A percentile compares a stretch with the other conserved stretches of the same genome.
These are phyloP conservation scores for Drosophila borborema DNA, from an alignment of 2,888 invertebrate species.

Conservation along the genomic window DNA sequence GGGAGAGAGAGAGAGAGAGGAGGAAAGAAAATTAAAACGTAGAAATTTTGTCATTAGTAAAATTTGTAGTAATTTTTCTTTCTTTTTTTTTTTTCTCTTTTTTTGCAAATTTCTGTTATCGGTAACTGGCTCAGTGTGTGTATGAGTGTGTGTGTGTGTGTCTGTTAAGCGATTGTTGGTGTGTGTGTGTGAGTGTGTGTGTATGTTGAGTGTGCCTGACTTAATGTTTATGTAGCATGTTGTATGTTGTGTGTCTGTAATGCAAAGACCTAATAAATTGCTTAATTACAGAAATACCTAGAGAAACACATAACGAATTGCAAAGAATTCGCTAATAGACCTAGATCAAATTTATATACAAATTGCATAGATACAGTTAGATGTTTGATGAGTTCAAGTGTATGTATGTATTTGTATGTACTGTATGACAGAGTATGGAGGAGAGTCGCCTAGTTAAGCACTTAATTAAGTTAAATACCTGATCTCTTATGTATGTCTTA, in stretches of 20 bases:
- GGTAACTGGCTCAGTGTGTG: slow-evolving; percentile 34
- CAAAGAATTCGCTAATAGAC: slow-evolving; percentile 17
- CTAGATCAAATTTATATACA: slow-evolving; percentile 23
- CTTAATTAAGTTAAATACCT: slow-evolving; percentile 75
- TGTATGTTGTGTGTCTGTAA: slow-evolving; percentile 21
- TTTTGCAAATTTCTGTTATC: slow-evolving; percentile 33
- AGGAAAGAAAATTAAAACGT: slow-evolving; percentile 68
- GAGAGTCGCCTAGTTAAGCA: slow-evolving; percentile 27
- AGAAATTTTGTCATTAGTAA: slow-evolving; percentile 75
- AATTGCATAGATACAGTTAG: slow-evolving; percentile 32
- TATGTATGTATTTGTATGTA: slow-evolving; percentile 15
- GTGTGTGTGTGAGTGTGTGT: not conserved
- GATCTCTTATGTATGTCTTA: slow-evolving; percentile 54
- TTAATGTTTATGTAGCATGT: slow-evolving; percentile 39
- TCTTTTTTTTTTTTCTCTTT: slow-evolving; percentile 7
- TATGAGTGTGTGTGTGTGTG: slow-evolving; percentile 22
- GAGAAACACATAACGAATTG: slow-evolving; percentile 7
- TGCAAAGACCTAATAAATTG: slow-evolving; percentile 35
- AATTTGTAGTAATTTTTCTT: slow-evolving; percentile 50
- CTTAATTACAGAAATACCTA: slow-evolving; percentile 36
- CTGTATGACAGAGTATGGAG: slow-evolving; percentile 6
- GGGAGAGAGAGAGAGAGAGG: slow-evolving; percentile 43
- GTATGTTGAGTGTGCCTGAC: slow-evolving; percentile 49
- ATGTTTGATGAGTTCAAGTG: slow-evolving; percentile 19
- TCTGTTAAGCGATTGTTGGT: slow-evolving; percentile 26